Conservation (phyloP, 2,888 invertebrate genomes). For the Lepetodrilus schrolli region DNA sequence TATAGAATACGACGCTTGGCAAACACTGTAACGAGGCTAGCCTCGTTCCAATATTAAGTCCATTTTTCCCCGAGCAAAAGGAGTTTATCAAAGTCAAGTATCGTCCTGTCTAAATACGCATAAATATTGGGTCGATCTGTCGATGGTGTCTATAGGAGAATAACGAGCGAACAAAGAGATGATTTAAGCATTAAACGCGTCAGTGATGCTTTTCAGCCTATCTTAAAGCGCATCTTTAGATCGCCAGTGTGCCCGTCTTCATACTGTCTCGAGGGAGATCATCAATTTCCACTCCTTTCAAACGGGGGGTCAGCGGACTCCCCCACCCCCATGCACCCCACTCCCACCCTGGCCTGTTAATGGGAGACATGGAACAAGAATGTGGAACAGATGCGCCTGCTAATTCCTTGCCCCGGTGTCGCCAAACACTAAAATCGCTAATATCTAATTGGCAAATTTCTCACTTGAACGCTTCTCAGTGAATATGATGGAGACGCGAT, state of each 20-base stretch:
- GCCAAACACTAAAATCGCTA: constrained; percentile 13
- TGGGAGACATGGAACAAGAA: neutral
- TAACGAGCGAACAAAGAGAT: constrained; percentile 18
- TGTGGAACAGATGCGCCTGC: constrained; percentile 13
- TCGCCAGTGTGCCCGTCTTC: neutral
- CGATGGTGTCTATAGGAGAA: neutral
- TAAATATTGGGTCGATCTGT: neutral
- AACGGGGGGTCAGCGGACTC: neutral
- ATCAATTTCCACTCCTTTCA: constrained; percentile 25
- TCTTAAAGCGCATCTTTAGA: constrained; percentile 27
- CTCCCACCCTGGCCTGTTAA: neutral
- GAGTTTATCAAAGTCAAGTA: neutral
- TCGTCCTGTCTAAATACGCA: neutral
- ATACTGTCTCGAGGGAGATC: neutral
- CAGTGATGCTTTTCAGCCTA: constrained; percentile 21
- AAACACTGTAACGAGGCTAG: neutral
- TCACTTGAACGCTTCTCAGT: constrained; percentile 1
- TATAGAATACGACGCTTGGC: neutral
- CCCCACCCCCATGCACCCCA: neutral
- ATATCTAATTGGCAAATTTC: constrained; percentile 22
- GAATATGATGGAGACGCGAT: neutral
- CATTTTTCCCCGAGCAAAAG: neutral
- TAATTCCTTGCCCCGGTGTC: constrained; percentile 17
- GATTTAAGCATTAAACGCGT: constrained; percentile 22
- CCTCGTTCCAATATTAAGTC: neutral